Percentiles rank a stretch among this genome's conserved stretches.
phyloP scores from a whole-genome alignment of 2,888 invertebrate species.

The Leptopilina myrica region DNA sequence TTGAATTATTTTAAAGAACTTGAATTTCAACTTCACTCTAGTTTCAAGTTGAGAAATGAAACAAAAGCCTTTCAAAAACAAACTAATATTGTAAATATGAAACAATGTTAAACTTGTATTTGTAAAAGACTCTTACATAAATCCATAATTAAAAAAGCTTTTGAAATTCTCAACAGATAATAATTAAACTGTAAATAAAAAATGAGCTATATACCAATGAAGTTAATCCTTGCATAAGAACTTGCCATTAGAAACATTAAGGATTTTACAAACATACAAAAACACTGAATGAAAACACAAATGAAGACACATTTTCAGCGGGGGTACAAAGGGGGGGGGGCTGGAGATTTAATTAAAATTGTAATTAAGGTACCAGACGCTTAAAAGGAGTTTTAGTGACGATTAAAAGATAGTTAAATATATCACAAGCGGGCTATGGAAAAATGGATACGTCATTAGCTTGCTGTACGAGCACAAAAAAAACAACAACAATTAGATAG shows the following conservation, averaged over 20 bases:
- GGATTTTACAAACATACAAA: not conserved
- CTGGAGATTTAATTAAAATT: constrained; percentile 21
- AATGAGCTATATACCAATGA: not conserved
- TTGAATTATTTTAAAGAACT: too few species aligned
- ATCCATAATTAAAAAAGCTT: too few species aligned
- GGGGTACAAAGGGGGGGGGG: too few species aligned
- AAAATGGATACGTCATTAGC: constrained; percentile 32
- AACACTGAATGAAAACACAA: constrained; percentile 25
- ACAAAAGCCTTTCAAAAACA: too few species aligned
- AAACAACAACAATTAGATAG: constrained; percentile 22
- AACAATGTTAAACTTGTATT: too few species aligned
- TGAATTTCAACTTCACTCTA: too few species aligned
- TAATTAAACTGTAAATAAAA: not conserved
- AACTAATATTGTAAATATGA: too few species aligned
- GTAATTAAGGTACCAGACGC: constrained; percentile 30
- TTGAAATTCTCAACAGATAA: too few species aligned
- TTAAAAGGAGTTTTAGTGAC: constrained; percentile 31
- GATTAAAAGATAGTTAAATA: constrained; percentile 25
- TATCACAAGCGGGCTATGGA: constrained; percentile 12
- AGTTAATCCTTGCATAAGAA: constrained; percentile 11
- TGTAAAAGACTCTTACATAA: too few species aligned
- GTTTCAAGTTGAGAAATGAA: too few species aligned
- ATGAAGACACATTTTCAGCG: constrained; percentile 9
- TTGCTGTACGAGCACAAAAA: constrained; percentile 16
- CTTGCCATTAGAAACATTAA: constrained; percentile 6